Evolutionary conservation across 2,113 vertebrate genomes (phyloP).

Genomic region (Eidolon helvum): DNA sequence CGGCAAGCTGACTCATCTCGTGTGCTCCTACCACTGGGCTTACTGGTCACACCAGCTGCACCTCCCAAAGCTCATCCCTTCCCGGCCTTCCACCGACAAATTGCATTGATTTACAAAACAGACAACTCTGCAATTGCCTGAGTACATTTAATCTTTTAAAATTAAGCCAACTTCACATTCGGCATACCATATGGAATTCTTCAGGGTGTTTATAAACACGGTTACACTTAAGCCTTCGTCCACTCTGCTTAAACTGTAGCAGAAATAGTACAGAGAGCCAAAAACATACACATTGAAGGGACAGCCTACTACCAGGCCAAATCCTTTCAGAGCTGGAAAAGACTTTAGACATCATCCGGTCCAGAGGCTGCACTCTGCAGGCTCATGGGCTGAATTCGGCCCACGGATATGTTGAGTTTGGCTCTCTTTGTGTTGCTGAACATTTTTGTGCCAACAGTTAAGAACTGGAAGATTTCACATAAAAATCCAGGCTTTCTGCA

Average conservation of each 20-base stretch:
- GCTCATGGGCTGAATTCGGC: neutral
- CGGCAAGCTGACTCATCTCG: neutral
- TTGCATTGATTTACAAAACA: constrained; percentile 73
- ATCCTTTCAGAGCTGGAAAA: neutral
- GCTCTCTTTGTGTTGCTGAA: constrained; percentile 38
- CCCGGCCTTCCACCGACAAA: constrained; percentile 55
- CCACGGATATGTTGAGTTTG: constrained; percentile 21
- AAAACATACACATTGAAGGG: neutral
- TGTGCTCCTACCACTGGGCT: neutral
- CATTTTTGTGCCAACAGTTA: neutral
- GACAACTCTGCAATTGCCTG: constrained; percentile 74
- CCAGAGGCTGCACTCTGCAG: neutral
- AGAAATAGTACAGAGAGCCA: constrained; percentile 53
- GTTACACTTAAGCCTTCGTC: constrained; percentile 70
- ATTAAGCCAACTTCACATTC: constrained; percentile 75
- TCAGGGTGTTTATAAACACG: constrained; percentile 76
- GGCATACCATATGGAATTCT: constrained; percentile 74
- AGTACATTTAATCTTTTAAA: constrained; percentile 73
- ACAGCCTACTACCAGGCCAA: neutral
- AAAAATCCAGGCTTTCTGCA: neutral
- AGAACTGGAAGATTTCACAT: neutral
- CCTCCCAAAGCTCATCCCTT: constrained; percentile 10
- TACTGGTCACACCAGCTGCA: constrained; percentile 65
- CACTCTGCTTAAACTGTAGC: constrained; percentile 55
- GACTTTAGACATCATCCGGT: neutral